Evolutionary conservation across 2,888 invertebrate species (phyloP).

Genomic region (Temnothorax ravouxi): DNA sequence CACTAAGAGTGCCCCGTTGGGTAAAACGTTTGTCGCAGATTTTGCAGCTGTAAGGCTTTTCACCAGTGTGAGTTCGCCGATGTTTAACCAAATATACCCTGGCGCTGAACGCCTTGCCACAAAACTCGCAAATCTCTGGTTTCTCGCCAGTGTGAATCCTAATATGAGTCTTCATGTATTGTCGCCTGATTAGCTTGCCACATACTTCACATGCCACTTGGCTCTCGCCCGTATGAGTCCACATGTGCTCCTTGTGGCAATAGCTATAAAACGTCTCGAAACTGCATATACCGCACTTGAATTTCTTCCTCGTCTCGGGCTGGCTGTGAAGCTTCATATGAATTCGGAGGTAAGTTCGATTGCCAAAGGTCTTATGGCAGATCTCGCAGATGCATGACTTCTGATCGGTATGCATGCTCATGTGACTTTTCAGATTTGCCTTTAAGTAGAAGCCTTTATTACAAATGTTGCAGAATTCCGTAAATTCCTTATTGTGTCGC

Average conservation of each 20-base stretch:
- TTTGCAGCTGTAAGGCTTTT: conserved; percentile 80
- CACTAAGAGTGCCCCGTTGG: conserved; percentile 81
- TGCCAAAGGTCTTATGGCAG: conserved; percentile 87
- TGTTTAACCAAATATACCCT: conserved; percentile 80
- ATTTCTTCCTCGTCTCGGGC: conserved; percentile 86
- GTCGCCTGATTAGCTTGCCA: conserved; percentile 82
- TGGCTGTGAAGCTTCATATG: conserved; percentile 84
- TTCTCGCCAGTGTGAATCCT: conserved; percentile 81
- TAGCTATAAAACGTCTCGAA: conserved; percentile 86
- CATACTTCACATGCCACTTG: conserved; percentile 85
- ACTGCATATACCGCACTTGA: conserved; percentile 86
- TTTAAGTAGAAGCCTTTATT: conserved; percentile 84
- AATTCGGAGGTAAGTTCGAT: conserved; percentile 87
- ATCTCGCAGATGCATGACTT: conserved; percentile 77
- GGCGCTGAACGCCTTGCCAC: conserved; percentile 79
- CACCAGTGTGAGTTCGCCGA: conserved; percentile 79
- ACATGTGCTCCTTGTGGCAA: conserved; percentile 85
- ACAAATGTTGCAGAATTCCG: conserved; percentile 83
- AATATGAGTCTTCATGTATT: conserved; percentile 79
- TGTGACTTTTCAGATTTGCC: conserved; percentile 81
- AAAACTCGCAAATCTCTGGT: conserved; percentile 81
- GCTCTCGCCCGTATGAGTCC: conserved; percentile 85
- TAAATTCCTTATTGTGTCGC: conserved; percentile 88
- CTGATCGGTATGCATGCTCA: conserved; percentile 80
- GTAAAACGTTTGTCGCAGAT: conserved; percentile 83